Base-by-base conservation (phyloP, 2,797 vertebrate genomes). In the Chrosomus eos region DNA sequence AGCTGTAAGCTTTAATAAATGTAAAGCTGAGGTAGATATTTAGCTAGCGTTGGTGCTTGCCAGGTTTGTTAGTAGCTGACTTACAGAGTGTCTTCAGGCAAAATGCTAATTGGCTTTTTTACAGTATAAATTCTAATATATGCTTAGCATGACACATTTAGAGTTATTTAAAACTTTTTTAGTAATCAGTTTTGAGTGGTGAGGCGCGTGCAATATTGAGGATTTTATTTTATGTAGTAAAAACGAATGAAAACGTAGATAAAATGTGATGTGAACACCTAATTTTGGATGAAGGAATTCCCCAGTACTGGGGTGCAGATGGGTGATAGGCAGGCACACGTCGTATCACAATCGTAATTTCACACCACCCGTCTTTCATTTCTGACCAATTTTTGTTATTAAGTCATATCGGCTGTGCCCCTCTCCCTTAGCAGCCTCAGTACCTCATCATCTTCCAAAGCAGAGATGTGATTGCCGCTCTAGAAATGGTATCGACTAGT, bases 391-490 rank as follows among this genome's bases (percentile, higher is more conserved):
- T 70, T 78, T 68, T 77, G 62, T 84, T 76, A 83, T 76, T 84
- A 77, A 77, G 73, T 84, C 64, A 58, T 84, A 76, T 58, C 1
- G 26, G 78, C 38, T 84, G 26, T 11, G 13, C 64, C 64, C 64
- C 64, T 78, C 73, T 77, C 74, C 11, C n/a, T 67, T 51, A 83
- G 18, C 13, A 68, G 73, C 72, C 76, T 18, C 62, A 43, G 73
- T 55, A 45, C 64, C 73, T 77, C 74, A 78, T 78, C 82, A 55
- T 55, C 43, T 66, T 51, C 26, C 64, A 84, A 70, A 84, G 51
- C 82, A 70, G 82, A 84, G 62, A 76, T 60, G 73, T 78, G 82
- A 84, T 78, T 78, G 51, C 74, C 60, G 64, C 73, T 70, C 19
- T 64, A 70, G 74, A 84, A 84, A 70, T 1, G 14, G 36, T 70